Evolutionary conservation across 2,113 vertebrate species (phyloP), one percentile per base, ranked within the genome.

Genomic region (Hemicordylus capensis): DNA sequence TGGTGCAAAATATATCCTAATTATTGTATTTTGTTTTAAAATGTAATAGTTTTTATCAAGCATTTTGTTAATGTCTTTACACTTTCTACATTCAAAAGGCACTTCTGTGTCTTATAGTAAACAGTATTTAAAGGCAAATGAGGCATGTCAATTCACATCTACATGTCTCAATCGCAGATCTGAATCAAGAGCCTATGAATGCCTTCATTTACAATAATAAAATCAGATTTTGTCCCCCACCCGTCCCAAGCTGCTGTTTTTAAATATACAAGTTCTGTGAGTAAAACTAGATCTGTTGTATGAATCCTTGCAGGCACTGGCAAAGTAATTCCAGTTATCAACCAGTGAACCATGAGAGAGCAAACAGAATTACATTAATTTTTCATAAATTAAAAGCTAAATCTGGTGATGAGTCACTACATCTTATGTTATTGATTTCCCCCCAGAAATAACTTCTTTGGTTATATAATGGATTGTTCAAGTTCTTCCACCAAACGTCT

Each of bases 381-480:
- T 87, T 19, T 88, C 67, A 0, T 4, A 85, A 85, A 85, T 72
- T 61, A 48, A 84, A 73, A 54, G 51, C 14, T 37, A 17, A 34
- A 48, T 59, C 79, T 56, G 48, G 28, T 63, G 72, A 19, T 2
- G 44, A 85, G 44, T 54, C 84, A 78, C 24, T 80, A 31, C 56
- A 88, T 69, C 76, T n/a, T 0, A 76, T 85, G 22, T 85, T 76
- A 8, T 46, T 63, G 69, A 48, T 73, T 72, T 26, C 7, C 77
- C 76, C 79, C 64, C 46, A 24, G 34, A 74, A 89, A 0, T 3
- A 81, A 69, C 56, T 58, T 75, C 44, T 88, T 90, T 92, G 66
- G 91, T 69, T 84, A 76, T 61, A 66, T 15, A 87, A 90, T 81
- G 66, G 84, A 86, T 89, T 90, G 81, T 86, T 73, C 84, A 81